A percentile compares a stretch with the other conserved stretches of the same genome.
Conservation (phyloP, 1,140 invertebrate species). For the Wasmannia auropunctata region DNA sequence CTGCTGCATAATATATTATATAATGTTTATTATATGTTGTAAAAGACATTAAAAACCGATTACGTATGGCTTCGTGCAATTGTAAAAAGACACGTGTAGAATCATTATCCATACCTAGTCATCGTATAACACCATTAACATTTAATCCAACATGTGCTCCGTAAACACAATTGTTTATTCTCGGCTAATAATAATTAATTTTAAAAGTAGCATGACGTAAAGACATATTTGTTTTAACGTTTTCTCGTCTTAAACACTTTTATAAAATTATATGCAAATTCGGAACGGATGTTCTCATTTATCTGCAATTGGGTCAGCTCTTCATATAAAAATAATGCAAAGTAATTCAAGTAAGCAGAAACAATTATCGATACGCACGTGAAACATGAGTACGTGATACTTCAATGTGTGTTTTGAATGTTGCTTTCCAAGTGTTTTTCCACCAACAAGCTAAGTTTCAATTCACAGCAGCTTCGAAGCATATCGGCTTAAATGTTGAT, state of each 20-base stretch:
- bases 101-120: not conserved
- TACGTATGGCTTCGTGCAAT: not conserved
- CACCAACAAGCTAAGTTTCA: conserved; percentile 9
- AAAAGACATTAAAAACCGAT: not conserved
- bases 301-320: not conserved
- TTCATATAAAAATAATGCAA: not conserved
- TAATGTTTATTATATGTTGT: not conserved
- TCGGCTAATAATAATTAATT: not conserved
- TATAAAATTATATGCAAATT: not conserved
- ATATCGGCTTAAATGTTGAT: conserved; percentile 42
- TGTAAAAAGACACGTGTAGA: not conserved
- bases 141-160: not conserved
- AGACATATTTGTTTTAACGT: not conserved
- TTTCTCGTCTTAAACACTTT: not conserved
- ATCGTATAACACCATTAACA: not conserved
- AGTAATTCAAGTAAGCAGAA: not conserved
- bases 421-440: not conserved
- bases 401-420: not conserved
- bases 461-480: conserved; percentile 26
- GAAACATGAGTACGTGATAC: not conserved
- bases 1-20: not conserved
- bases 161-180: not conserved
- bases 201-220: not conserved
- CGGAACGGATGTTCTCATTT: not conserved
- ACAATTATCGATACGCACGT: not conserved